Conservation (phyloP, 2,797 vertebrate genomes). For the Vultur gryphus region DNA sequence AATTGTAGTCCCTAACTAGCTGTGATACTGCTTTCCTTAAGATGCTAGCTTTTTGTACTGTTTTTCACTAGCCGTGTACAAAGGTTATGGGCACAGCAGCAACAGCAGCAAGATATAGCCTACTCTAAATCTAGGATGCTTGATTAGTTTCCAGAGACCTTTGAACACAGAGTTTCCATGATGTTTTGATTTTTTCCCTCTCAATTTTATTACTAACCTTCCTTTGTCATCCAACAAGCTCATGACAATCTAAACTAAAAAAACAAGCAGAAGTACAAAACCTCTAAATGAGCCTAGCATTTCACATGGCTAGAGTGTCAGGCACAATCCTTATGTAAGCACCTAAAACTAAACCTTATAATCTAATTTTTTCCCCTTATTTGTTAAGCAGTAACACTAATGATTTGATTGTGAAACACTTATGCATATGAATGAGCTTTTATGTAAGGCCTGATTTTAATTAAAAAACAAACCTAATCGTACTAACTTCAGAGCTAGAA, state of each 20-base stretch:
- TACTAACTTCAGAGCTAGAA: not conserved
- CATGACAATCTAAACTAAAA: not conserved
- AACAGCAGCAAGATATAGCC: not conserved
- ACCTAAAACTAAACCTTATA: not conserved
- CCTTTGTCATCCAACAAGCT: not conserved
- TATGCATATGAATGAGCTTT: conserved; percentile 12
- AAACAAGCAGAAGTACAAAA: not conserved
- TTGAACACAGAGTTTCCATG: not conserved
- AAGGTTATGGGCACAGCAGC: not conserved
- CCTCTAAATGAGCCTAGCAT: not conserved
- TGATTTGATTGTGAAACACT: conserved; percentile 9
- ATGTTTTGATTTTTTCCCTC: not conserved
- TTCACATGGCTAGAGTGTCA: not conserved
- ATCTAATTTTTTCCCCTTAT: not conserved
- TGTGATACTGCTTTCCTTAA: not conserved
- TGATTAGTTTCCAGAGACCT: not conserved
- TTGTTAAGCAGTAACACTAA: conserved; percentile 1
- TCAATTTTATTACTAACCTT: not conserved
- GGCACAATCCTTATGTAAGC: not conserved
- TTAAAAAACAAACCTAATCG: not conserved
- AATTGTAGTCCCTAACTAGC: not conserved
- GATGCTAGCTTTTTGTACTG: not conserved
- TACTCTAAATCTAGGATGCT: not conserved
- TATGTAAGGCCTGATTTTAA: not conserved
- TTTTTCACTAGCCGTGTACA: not conserved